Percentiles rank a stretch among this genome's conserved stretches.
Evolutionary conservation across 1,140 invertebrate species (phyloP).

Genomic region (Camponotus vicinus): DNA sequence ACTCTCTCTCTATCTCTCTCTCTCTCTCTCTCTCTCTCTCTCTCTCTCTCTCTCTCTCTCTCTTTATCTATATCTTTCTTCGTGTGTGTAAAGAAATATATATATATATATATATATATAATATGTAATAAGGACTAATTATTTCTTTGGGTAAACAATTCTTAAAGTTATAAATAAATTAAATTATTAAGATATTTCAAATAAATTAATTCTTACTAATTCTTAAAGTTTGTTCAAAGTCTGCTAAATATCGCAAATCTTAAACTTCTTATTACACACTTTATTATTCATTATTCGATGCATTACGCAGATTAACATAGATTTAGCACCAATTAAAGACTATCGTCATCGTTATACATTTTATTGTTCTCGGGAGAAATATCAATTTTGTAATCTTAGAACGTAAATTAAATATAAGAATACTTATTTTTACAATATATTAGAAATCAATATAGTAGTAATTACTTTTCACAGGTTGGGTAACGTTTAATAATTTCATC

Average conservation of each 20-base stretch:
- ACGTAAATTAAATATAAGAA: neutral
- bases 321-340: neutral
- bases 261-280: neutral
- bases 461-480: neutral
- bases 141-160: neutral
- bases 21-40: too few species aligned
- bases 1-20: too few species aligned
- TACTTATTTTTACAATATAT: neutral
- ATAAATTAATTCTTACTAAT: neutral
- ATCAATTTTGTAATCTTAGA: neutral
- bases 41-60: too few species aligned
- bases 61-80: too few species aligned
- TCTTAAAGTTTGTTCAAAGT: neutral
- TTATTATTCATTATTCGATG: neutral
- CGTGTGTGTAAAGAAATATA: too few species aligned
- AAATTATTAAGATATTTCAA: too few species aligned
- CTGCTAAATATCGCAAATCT: neutral
- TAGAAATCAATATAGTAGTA: constrained; percentile 8
- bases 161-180: neutral
- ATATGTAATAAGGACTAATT: neutral
- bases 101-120: neutral
- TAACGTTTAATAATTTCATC: neutral
- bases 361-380: neutral
- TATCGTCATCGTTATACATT: neutral
- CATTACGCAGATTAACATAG: neutral